Evolutionary conservation across 2,113 vertebrate genomes (phyloP).

Genomic region (Nyctibius bracteatus): DNA sequence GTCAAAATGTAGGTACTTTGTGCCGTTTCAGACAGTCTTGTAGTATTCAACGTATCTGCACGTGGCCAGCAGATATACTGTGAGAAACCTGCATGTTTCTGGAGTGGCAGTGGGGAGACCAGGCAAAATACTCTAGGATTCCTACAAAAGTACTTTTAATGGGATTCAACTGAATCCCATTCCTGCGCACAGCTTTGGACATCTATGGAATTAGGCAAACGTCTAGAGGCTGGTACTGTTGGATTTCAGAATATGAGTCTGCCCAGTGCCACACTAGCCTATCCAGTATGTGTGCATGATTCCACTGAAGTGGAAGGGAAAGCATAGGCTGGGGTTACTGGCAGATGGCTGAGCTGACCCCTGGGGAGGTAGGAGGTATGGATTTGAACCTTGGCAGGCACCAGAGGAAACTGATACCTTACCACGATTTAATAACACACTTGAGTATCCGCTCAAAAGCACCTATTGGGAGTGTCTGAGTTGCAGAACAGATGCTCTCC

Average conservation of each 20-base stretch:
- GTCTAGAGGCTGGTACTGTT: neutral
- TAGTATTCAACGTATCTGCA: neutral
- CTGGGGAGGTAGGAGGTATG: neutral
- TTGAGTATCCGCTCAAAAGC: neutral
- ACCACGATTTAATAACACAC: neutral
- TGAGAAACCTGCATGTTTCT: neutral
- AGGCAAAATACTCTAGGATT: neutral
- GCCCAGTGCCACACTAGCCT: neutral
- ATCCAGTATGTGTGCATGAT: neutral
- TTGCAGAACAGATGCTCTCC: neutral
- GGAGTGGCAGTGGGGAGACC: neutral
- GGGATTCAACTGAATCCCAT: neutral
- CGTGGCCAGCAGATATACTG: neutral
- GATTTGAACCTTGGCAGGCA: conserved; percentile 14
- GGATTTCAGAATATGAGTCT: fast-evolving
- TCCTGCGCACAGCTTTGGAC: neutral
- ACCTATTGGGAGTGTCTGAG: neutral
- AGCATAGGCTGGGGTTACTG: neutral
- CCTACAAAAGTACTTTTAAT: neutral
- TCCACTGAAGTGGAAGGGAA: neutral
- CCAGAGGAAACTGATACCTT: neutral
- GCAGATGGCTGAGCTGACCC: conserved; percentile 19
- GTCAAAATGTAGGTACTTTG: neutral
- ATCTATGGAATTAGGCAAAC: neutral
- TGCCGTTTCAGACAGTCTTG: neutral